phyloP scores from a whole-genome alignment of 2,888 invertebrate species.

The Phrixothrix hirtus region DNA sequence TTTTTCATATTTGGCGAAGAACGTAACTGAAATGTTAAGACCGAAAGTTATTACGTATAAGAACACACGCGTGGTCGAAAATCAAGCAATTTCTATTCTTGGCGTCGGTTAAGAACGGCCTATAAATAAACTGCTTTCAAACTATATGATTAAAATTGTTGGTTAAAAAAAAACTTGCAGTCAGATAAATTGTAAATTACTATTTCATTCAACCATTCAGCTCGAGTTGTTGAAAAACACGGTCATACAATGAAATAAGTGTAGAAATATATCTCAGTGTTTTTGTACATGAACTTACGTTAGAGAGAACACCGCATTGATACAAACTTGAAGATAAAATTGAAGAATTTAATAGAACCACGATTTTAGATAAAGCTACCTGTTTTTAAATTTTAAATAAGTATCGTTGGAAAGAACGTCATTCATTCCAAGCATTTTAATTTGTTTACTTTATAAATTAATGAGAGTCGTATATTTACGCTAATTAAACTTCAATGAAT shows the following conservation, averaged over 20 bases:
- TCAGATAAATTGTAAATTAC: conserved; percentile 41
- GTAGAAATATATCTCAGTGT: conserved; percentile 21
- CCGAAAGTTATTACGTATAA: conserved; percentile 22
- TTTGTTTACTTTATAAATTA: conserved; percentile 15
- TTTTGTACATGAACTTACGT: too few species aligned
- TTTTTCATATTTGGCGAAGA: too few species aligned
- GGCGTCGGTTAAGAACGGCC: conserved; percentile 34
- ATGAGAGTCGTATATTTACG: too few species aligned
- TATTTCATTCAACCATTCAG: conserved; percentile 40
- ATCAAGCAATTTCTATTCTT: conserved; percentile 45
- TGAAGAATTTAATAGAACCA: conserved; percentile 2
- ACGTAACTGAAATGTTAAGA: conserved; percentile 14
- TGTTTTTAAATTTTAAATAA: conserved; percentile 7
- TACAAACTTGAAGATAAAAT: conserved; percentile 14
- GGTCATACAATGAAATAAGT: conserved; percentile 26
- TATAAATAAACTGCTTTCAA: conserved; percentile 44
- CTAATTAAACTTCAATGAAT: conserved; percentile 39
- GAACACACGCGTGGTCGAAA: conserved; percentile 42
- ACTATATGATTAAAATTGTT: conserved; percentile 45
- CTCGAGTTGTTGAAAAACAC: conserved; percentile 31
- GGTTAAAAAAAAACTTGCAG: conserved; percentile 42
- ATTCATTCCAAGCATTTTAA: neutral
- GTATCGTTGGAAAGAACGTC: neutral
- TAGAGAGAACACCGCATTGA: conserved; percentile 4
- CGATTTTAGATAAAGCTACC: conserved; percentile 7